These are phyloP conservation scores for Hyles euphorbiae DNA, from an alignment of 1,140 invertebrate genomes.

Conservation along the genomic window DNA sequence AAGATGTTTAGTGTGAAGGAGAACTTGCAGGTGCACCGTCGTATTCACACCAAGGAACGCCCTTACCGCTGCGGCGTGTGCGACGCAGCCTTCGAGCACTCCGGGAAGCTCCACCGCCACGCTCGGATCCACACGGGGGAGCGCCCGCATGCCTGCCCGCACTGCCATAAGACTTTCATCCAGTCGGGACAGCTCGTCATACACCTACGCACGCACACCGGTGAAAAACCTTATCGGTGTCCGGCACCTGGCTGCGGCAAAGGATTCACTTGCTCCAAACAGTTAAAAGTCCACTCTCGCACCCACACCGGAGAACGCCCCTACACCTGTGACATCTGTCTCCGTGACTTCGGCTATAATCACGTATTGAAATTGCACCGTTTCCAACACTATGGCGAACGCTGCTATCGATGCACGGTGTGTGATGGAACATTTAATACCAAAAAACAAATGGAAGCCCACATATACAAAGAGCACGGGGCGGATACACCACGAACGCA, in stretches of 20 bases:
- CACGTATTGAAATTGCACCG: slow-evolving; percentile 92
- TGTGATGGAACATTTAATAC: slow-evolving; percentile 92
- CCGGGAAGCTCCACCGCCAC: slow-evolving; percentile 93
- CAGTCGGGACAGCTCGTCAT: slow-evolving; percentile 91
- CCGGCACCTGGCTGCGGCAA: slow-evolving; percentile 86
- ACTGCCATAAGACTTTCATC: slow-evolving; percentile 94
- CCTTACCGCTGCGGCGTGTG: slow-evolving; percentile 94
- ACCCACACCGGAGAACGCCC: slow-evolving; percentile 93
- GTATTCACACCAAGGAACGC: slow-evolving; percentile 92
- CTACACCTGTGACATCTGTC: slow-evolving; percentile 79
- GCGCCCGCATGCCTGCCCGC: slow-evolving; percentile 93
- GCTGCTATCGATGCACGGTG: slow-evolving; percentile 93
- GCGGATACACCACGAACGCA: slow-evolving; percentile 76
- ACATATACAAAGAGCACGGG: slow-evolving; percentile 90
- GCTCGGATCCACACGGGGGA: slow-evolving; percentile 95
- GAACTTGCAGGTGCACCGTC: slow-evolving; percentile 92
- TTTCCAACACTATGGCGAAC: slow-evolving; percentile 93
- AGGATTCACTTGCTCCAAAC: slow-evolving; percentile 93
- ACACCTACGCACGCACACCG: slow-evolving; percentile 91
- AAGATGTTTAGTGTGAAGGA: slow-evolving; percentile 95
- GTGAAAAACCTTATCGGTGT: slow-evolving; percentile 94
- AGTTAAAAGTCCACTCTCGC: slow-evolving; percentile 89
- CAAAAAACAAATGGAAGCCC: slow-evolving; percentile 91
- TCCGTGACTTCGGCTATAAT: slow-evolving; percentile 87
- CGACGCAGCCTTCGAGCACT: slow-evolving; percentile 93